Percentiles rank a stretch among this genome's conserved stretches.
Evolutionary conservation across 1,140 invertebrate species (phyloP).

Genomic region (Scaptodrosophila lebanonensis): DNA sequence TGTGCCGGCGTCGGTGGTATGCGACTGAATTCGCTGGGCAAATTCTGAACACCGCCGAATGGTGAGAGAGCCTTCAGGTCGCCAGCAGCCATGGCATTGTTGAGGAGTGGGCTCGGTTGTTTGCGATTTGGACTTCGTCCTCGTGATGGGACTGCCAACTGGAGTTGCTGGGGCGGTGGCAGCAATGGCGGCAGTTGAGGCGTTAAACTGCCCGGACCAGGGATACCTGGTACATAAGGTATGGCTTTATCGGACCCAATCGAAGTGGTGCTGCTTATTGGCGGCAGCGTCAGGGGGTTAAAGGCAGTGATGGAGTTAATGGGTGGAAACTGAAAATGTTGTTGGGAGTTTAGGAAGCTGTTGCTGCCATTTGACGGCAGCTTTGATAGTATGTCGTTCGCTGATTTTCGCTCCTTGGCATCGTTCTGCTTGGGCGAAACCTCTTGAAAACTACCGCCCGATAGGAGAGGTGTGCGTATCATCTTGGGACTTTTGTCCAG

Average conservation of each 20-base stretch:
- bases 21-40: constrained; percentile 68
- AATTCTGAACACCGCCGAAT: constrained; percentile 67
- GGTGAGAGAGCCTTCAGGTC: constrained; percentile 53
- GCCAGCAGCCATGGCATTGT: constrained; percentile 2
- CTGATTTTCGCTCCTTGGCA: constrained; percentile 51
- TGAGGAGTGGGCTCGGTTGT: constrained; percentile 39
- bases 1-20: constrained; percentile 60
- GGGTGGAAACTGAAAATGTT: constrained; percentile 81
- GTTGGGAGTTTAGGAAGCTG: constrained; percentile 43
- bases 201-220: constrained; percentile 84
- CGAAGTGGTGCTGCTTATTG: constrained; percentile 73
- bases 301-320: constrained; percentile 83
- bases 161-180: constrained; percentile 53
- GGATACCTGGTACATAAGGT: constrained; percentile 90
- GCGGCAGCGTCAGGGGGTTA: constrained; percentile 83
- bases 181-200: constrained; percentile 69
- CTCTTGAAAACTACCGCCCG: constrained; percentile 72
- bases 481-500: constrained; percentile 69
- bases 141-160: constrained; percentile 24
- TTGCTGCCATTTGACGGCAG: constrained; percentile 1
- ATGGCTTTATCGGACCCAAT: constrained; percentile 84
- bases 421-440: constrained; percentile 49
- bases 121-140: constrained; percentile 58
- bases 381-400: no score
- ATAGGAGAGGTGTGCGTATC: constrained; percentile 65